Evolutionary conservation across 2,888 invertebrate species (phyloP).

Genomic region (Phyllotreta striolata): DNA sequence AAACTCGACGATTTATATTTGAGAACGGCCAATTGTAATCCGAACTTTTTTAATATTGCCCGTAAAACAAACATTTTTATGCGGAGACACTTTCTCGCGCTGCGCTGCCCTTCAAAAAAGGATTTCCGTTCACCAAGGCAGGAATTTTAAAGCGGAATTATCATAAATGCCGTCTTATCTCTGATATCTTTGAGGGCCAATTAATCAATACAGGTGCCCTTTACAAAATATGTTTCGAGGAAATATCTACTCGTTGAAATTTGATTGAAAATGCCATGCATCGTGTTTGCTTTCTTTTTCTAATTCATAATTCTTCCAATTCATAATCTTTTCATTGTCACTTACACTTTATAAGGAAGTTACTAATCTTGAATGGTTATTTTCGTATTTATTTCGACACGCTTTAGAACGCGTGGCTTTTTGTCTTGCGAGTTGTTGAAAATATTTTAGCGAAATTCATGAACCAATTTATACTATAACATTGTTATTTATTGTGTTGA

Average conservation of each 20-base stretch:
- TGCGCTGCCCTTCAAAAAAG: slow-evolving; percentile 7
- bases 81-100: slow-evolving; percentile 24
- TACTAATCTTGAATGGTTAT: slow-evolving; percentile 31
- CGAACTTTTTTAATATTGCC: slow-evolving; percentile 38
- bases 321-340: slow-evolving; percentile 39
- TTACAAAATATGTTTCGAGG: no score
- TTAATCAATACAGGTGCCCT: no score
- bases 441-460: no score
- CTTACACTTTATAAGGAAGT: slow-evolving; percentile 42
- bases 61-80: slow-evolving; percentile 38
- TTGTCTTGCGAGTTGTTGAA: no score
- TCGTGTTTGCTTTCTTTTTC: slow-evolving; percentile 25
- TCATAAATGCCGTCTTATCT: no score
- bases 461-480: no score
- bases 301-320: slow-evolving; percentile 34
- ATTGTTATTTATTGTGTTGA: no score
- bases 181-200: no score
- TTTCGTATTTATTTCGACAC: slow-evolving; percentile 31
- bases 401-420: slow-evolving; percentile 6
- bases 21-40: slow-evolving; percentile 36
- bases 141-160: slow-evolving; percentile 11
- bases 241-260: no score
- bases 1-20: slow-evolving; percentile 34
- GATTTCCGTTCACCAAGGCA: slow-evolving; percentile 7
- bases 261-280: no score